Conservation (phyloP, 2,797 vertebrate species). For the Coilia nasus region DNA sequence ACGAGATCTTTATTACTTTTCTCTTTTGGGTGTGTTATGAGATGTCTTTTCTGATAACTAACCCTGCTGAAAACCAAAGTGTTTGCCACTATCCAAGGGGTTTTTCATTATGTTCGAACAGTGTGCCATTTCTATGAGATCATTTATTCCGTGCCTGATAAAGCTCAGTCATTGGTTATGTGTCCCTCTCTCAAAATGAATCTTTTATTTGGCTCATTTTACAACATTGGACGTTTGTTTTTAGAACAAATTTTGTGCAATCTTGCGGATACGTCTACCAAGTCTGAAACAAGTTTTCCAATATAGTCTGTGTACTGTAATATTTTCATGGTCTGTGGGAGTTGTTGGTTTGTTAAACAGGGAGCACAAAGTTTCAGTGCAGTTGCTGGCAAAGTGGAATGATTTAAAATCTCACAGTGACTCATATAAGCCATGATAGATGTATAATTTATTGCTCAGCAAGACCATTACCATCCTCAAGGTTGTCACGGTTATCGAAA, state of each 20-base stretch:
- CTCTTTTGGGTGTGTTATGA: conserved; percentile 47
- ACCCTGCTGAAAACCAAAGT: conserved; percentile 44
- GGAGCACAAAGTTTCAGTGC: background rate
- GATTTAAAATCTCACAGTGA: background rate
- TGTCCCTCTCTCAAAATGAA: conserved; percentile 10
- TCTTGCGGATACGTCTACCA: background rate
- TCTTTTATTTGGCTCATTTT: conserved; percentile 19
- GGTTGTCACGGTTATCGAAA: conserved; percentile 46
- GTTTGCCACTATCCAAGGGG: conserved; percentile 27
- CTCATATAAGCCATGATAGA: conserved; percentile 44
- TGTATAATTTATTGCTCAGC: conserved; percentile 62
- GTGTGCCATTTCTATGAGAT: conserved; percentile 44
- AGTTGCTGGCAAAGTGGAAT: background rate
- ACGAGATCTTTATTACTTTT: conserved; percentile 50
- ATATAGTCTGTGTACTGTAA: background rate
- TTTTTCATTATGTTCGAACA: conserved; percentile 39
- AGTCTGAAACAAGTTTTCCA: background rate
- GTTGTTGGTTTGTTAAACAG: conserved; percentile 17
- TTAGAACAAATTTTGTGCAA: background rate
- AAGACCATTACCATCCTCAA: conserved; percentile 42
- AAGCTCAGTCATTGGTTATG: conserved; percentile 19
- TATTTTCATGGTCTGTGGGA: background rate
- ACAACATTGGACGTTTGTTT: conserved; percentile 1
- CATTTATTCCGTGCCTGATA: conserved; percentile 47
- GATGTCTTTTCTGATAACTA: conserved; percentile 50